phyloP scores from a whole-genome alignment of 2,888 invertebrate genomes.

The Drosophila fulvimacula region DNA sequence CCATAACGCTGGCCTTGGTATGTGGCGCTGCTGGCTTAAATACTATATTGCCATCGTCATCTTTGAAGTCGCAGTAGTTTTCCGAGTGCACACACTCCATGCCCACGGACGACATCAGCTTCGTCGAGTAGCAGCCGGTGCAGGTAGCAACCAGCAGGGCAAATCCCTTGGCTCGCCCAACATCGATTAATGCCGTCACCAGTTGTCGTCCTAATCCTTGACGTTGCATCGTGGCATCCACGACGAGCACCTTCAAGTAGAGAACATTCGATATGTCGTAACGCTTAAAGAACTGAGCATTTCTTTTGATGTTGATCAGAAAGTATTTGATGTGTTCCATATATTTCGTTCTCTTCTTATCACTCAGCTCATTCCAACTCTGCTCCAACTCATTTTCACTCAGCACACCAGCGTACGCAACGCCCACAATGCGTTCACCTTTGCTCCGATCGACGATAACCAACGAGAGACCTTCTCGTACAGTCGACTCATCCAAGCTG shows the following conservation, averaged over 20 bases:
- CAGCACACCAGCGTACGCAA: constrained; percentile 29
- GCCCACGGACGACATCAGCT: constrained; percentile 56
- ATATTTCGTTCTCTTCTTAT: constrained; percentile 26
- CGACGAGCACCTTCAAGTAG: constrained; percentile 57
- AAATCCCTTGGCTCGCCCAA: constrained; percentile 60
- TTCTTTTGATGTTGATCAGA: constrained; percentile 61
- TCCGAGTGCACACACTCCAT: constrained; percentile 61
- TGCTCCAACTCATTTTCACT: constrained; percentile 38
- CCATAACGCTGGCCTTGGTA: constrained; percentile 36
- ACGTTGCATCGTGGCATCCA: constrained; percentile 49
- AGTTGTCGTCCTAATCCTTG: constrained; percentile 68
- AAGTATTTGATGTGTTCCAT: constrained; percentile 57
- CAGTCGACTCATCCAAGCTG: constrained; percentile 9
- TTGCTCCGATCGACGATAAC: constrained; percentile 43
- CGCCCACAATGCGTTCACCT: constrained; percentile 52
- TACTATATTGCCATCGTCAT: constrained; percentile 50
- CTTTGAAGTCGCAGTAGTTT: constrained; percentile 64
- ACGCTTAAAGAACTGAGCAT: constrained; percentile 56
- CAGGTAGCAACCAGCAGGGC: constrained; percentile 65
- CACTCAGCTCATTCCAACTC: constrained; percentile 22
- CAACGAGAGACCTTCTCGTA: constrained; percentile 52
- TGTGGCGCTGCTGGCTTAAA: constrained; percentile 66
- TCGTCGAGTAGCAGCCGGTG: constrained; percentile 69
- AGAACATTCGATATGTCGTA: constrained; percentile 49
- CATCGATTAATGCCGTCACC: constrained; percentile 57